A percentile compares a stretch with the other conserved stretches of the same genome.
Evolutionary conservation across 1,140 invertebrate species (phyloP).

Genomic region (Eupristina koningsbergeri): DNA sequence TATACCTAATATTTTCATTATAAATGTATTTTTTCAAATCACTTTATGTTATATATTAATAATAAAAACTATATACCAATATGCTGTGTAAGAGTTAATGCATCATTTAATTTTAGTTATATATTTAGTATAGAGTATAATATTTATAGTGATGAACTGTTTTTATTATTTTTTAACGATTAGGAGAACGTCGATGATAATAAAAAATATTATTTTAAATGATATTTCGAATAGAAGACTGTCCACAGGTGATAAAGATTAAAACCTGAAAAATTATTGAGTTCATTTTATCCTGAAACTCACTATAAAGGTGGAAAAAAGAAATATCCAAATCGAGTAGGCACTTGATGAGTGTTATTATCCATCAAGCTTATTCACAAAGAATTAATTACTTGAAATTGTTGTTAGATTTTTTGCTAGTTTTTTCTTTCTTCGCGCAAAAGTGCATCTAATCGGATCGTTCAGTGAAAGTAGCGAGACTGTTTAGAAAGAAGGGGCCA

Average conservation of each 20-base stretch:
- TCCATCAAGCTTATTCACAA: neutral
- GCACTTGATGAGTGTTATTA: neutral
- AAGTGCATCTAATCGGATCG: conserved; percentile 58
- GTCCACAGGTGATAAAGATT: neutral
- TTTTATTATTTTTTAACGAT: too few species aligned
- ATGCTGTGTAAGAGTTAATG: neutral
- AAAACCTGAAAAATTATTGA: neutral
- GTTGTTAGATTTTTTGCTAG: neutral
- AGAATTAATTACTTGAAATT: neutral
- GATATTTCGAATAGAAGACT: neutral
- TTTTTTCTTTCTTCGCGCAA: conserved; percentile 49
- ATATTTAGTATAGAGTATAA: neutral
- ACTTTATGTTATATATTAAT: neutral
- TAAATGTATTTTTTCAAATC: neutral
- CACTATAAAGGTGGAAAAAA: neutral
- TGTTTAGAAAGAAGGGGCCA: conserved; percentile 49
- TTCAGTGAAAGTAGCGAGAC: conserved; percentile 59
- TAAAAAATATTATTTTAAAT: neutral
- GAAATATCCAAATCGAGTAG: neutral
- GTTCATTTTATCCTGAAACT: neutral
- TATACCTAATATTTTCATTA: neutral
- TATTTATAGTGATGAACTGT: too few species aligned
- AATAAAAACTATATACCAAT: neutral
- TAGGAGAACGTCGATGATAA: too few species aligned
- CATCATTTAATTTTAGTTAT: neutral